Base-by-base conservation (phyloP, 2,113 vertebrate genomes). In the Theropithecus gelada region DNA sequence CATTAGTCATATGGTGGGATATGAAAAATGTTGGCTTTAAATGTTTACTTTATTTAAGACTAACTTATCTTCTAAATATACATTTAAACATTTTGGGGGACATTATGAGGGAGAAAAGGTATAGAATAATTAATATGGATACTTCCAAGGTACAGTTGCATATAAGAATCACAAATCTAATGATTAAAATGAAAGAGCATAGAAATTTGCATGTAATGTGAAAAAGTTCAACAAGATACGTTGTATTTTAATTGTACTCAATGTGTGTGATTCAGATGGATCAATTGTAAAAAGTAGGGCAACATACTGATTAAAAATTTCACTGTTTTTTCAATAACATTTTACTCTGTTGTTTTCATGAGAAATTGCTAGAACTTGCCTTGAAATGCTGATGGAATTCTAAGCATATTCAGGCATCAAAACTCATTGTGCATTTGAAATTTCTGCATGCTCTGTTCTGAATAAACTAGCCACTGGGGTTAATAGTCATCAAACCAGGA, bases 361-460 rank as follows among this genome's bases (percentile, higher is more conserved):
- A 96, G 94, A 70, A 92, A 79, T 50, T 40, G n/a, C 87, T 96
- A n/a, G 97, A 98, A 64, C 88, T 23, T 82, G 79, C 91, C 87
- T 90, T 84, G 75, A 95, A 97, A 88, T 85, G 91, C 82, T 96
- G 95, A 80, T 94, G 88, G 59, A 64, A 93, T 96, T 96, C 94
- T 86, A 97, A 98, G 92, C 92, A 50, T 35, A 91, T 97, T 97
- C 76, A 82, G n/a, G 87, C 57, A 94, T 17, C 32, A 55, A 32
- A 11, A 17, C 8, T 89, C 48, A 76, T 81, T 82, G 81, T 97
- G 92, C 93, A 97, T 98, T 97, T 96, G 94, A 97, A 96, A 90
- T 59, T 78, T 7, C 27, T 95, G 48, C 57, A 12, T 96, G 90
- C 93, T 97, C 95, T 70, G 93, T 92, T 55, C 75, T 88, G 70